Conservation (phyloP, 2,797 vertebrate genomes). For the Selene dorsalis region DNA sequence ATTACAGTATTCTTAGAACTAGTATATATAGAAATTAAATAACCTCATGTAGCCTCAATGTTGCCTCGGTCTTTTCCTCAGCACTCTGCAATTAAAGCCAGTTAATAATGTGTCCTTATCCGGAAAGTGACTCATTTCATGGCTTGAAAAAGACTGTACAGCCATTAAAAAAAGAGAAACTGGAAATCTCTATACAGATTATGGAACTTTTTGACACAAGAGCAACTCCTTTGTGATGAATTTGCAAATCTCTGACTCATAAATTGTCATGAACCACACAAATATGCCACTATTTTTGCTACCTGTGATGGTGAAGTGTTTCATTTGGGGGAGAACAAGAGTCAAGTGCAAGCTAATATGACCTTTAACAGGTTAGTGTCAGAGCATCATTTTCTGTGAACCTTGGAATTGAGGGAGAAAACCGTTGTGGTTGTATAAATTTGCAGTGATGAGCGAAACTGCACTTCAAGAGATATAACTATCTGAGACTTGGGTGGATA, state of each 20-base stretch:
- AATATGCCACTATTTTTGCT: neutral
- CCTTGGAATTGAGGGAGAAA: neutral
- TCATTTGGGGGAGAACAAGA: neutral
- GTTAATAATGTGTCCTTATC: neutral
- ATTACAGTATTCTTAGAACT: neutral
- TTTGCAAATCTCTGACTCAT: conserved; percentile 3
- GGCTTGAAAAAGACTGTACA: neutral
- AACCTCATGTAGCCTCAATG: neutral
- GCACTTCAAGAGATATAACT: neutral
- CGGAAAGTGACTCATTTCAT: neutral
- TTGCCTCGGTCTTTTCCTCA: neutral
- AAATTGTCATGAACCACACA: neutral
- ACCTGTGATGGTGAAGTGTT: neutral
- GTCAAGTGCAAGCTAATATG: neutral
- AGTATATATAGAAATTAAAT: neutral
- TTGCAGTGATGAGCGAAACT: too few relatives aligned
- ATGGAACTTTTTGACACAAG: neutral
- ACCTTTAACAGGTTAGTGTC: neutral
- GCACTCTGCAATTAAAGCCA: neutral
- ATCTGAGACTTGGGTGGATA: neutral
- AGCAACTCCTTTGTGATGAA: neutral
- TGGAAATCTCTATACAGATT: neutral
- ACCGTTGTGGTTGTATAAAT: neutral
- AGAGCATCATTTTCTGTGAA: neutral
- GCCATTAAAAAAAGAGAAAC: neutral